A percentile compares a stretch with the other conserved stretches of the same genome.
Evolutionary conservation across 2,113 vertebrate species (phyloP).

Genomic region (Rallus limicola): DNA sequence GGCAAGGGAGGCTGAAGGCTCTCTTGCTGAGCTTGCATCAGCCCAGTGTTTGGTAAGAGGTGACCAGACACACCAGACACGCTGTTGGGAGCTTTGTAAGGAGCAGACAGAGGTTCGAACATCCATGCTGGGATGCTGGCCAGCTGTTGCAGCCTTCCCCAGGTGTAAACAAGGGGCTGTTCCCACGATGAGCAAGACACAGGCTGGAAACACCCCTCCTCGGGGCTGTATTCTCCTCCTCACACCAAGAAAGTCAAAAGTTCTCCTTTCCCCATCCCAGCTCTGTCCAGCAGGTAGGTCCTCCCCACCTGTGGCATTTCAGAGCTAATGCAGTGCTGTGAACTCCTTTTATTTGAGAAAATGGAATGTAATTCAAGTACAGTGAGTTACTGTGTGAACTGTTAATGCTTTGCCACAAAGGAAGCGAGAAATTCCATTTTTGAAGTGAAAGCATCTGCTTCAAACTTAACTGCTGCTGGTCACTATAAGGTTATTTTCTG

Average conservation of each 20-base stretch:
- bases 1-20: neutral
- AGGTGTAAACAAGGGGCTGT: neutral
- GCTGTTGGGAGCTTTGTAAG: neutral
- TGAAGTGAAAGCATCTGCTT: too few relatives aligned
- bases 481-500: too few relatives aligned
- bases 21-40: neutral
- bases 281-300: neutral
- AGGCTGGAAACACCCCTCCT: neutral
- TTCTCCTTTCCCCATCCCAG: neutral
- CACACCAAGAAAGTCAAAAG: neutral
- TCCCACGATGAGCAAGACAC: neutral
- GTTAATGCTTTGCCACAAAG: too few relatives aligned
- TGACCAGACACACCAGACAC: fast-evolving
- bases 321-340: neutral
- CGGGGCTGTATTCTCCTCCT: neutral
- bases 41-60: neutral
- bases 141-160: neutral
- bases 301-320: neutral
- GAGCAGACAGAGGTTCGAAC: neutral
- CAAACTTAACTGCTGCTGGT: too few relatives aligned
- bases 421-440: too few relatives aligned
- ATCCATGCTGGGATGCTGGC: fast-evolving
- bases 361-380: neutral
- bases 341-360: neutral
- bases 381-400: neutral